These are phyloP conservation scores for Cosmorhoe ocellata DNA, from an alignment of 2,888 invertebrate genomes.

Conservation along the genomic window DNA sequence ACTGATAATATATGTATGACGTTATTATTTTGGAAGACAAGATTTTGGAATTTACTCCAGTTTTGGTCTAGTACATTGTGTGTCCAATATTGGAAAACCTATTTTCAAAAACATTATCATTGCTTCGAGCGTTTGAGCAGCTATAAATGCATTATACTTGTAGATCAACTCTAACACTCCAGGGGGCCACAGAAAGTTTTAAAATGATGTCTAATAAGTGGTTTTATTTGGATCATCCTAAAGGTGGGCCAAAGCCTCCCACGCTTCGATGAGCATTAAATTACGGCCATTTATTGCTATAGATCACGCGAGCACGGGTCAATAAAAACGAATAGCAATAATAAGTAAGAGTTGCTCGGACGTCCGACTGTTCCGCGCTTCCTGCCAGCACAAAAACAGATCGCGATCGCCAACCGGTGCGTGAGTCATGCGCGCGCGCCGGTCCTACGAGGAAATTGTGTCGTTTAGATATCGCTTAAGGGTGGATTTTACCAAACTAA, in stretches of 20 bases:
- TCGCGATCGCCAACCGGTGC: slow-evolving; percentile 36
- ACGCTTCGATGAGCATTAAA: slow-evolving; percentile 2
- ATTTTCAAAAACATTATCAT: too few relatives aligned
- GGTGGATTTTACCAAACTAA: too few relatives aligned
- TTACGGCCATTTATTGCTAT: slow-evolving; percentile 3
- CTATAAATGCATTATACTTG: too few relatives aligned
- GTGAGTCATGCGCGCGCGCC: slow-evolving; percentile 46
- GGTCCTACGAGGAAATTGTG: slow-evolving; percentile 22
- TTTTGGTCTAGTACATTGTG: too few relatives aligned
- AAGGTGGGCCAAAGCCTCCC: slow-evolving; percentile 1
- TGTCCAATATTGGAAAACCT: too few relatives aligned
- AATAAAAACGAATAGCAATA: slow-evolving; percentile 8
- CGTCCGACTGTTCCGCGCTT: slow-evolving; percentile 47
- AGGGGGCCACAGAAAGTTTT: neutral
- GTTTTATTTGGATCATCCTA: neutral
- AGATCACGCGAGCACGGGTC: slow-evolving; percentile 12
- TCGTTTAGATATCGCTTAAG: slow-evolving; percentile 8
- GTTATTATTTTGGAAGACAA: too few relatives aligned
- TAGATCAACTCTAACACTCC: neutral
- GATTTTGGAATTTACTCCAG: too few relatives aligned
- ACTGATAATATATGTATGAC: neutral
- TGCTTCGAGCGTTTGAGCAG: too few relatives aligned
- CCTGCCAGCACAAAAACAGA: slow-evolving; percentile 55
- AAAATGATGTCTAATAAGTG: neutral
- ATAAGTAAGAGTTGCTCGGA: slow-evolving; percentile 39